Conservation (phyloP, 2,113 vertebrate genomes). For the Campylomormyrus tamandua region DNA sequence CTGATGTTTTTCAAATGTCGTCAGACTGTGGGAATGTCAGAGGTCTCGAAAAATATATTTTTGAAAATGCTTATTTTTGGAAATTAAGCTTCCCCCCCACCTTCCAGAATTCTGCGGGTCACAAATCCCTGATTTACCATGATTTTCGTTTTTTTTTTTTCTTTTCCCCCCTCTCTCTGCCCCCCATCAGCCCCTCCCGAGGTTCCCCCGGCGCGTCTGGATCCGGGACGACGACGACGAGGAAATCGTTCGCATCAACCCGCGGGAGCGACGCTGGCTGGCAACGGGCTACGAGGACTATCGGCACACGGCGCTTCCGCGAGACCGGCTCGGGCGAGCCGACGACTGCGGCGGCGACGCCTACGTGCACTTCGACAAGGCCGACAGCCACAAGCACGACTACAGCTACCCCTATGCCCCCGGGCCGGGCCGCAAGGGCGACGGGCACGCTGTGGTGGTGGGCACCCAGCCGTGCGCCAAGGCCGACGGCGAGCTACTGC, state of each 20-base stretch:
- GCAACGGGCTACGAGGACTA: slow-evolving; percentile 89
- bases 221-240: slow-evolving; percentile 88
- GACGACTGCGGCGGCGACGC: slow-evolving; percentile 67
- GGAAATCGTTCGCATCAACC: slow-evolving; percentile 96
- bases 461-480: slow-evolving; percentile 77
- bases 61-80: not conserved
- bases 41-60: not conserved
- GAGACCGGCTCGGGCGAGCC: slow-evolving; percentile 71
- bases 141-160: not conserved
- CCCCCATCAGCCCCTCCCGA: not conserved
- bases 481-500: slow-evolving; percentile 74
- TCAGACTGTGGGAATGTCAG: not conserved
- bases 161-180: not conserved
- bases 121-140: not conserved
- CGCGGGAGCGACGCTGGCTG: slow-evolving; percentile 85
- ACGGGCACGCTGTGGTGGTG: slow-evolving; percentile 54
- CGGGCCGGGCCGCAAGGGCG: slow-evolving; percentile 27
- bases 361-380: slow-evolving; percentile 88
- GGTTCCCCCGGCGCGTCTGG: slow-evolving; percentile 69
- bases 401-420: slow-evolving; percentile 61
- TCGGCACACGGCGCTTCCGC: slow-evolving; percentile 74
- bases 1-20: not conserved
- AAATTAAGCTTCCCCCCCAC: not conserved
- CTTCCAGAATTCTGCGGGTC: not conserved
- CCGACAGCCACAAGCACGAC: slow-evolving; percentile 82